Conservation (phyloP, 2,797 vertebrate species). For the Intellagama lesueurii region DNA sequence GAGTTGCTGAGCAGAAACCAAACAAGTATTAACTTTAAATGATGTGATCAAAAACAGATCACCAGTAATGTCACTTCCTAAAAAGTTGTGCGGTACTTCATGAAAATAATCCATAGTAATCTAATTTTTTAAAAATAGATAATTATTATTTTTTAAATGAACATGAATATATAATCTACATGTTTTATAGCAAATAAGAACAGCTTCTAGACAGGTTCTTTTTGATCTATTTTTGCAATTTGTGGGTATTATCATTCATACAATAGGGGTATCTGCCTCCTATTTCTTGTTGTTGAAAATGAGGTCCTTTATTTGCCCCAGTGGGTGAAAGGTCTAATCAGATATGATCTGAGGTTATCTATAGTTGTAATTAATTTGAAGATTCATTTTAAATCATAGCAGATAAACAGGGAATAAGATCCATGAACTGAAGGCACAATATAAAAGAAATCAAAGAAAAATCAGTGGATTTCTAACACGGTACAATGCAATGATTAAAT, state of each 20-base stretch:
- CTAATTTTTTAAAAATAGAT: too few relatives aligned
- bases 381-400: too few relatives aligned
- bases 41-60: background rate
- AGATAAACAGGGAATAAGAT: too few relatives aligned
- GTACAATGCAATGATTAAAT: too few relatives aligned
- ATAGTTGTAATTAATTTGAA: too few relatives aligned
- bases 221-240: background rate
- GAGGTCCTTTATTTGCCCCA: too few relatives aligned
- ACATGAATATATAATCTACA: background rate
- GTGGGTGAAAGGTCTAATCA: too few relatives aligned
- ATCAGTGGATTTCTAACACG: too few relatives aligned
- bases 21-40: background rate
- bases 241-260: background rate
- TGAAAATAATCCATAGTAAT: background rate
- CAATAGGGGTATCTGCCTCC: background rate
- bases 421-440: too few relatives aligned
- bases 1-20: slow-evolving; percentile 16
- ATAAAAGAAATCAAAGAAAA: too few relatives aligned
- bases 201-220: background rate
- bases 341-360: too few relatives aligned
- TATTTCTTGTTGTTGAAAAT: background rate
- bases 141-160: background rate
- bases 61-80: background rate
- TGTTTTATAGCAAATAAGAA: background rate
- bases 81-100: background rate